These are phyloP conservation scores for Chrysomela aeneicollis DNA, from an alignment of 2,888 invertebrate genomes.

Conservation along the genomic window DNA sequence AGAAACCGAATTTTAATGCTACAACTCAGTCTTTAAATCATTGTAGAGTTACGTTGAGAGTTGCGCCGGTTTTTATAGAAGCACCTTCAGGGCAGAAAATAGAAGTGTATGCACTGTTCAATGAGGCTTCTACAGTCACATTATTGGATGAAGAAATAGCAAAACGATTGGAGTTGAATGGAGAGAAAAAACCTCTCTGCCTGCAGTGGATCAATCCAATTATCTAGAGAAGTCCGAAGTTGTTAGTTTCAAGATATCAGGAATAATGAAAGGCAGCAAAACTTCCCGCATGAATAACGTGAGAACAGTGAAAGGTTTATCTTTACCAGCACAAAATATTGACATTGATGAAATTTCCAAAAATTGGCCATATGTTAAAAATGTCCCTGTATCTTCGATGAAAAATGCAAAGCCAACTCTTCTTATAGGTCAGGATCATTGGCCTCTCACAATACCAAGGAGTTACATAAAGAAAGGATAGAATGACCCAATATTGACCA, in stretches of 20 bases:
- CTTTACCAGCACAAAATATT: too few relatives aligned
- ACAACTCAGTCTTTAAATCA: neutral
- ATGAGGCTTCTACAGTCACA: constrained; percentile 7
- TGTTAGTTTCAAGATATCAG: neutral
- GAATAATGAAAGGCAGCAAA: neutral
- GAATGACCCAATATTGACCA: neutral
- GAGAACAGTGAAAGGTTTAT: neutral
- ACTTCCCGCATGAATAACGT: neutral
- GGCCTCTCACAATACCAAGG: neutral
- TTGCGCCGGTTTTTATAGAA: neutral
- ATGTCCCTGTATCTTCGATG: neutral
- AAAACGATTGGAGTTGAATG: neutral
- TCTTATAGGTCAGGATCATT: constrained; percentile 3
- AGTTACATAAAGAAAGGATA: neutral
- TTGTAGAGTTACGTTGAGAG: neutral
- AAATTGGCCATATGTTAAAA: neutral
- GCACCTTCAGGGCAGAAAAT: neutral
- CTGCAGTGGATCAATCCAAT: constrained; percentile 13
- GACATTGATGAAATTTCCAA: neutral
- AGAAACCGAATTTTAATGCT: neutral
- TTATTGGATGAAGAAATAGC: constrained; percentile 12
- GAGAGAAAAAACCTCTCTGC: constrained; percentile 12
- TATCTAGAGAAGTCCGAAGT: neutral
- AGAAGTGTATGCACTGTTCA: neutral
- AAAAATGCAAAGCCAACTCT: constrained; percentile 3